Percentiles rank a stretch among this genome's conserved stretches.
These are phyloP conservation scores for Temnothorax longispinosus DNA, from an alignment of 1,140 invertebrate species.

Conservation along the genomic window DNA sequence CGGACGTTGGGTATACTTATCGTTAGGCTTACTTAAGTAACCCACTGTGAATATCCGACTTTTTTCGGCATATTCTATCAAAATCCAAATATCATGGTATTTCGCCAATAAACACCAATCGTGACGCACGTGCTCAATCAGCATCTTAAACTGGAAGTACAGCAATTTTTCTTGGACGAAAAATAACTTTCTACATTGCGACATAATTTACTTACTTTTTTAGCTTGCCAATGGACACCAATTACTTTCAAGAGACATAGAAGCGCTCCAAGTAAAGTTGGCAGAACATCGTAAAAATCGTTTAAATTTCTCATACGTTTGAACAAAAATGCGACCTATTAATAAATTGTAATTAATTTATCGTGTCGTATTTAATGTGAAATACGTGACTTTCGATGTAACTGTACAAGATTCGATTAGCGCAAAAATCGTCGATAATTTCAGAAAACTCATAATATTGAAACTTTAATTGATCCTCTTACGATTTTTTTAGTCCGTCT, in stretches of 20 bases:
- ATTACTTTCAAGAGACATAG: not conserved
- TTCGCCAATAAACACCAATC: not conserved
- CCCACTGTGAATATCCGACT: conserved; percentile 4
- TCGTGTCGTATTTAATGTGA: not conserved
- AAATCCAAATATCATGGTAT: not conserved
- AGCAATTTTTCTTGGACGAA: not conserved
- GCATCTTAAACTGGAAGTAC: not conserved
- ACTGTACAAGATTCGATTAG: not conserved
- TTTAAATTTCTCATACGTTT: not conserved
- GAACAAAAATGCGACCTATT: not conserved
- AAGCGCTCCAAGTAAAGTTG: not conserved
- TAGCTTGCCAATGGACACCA: not conserved
- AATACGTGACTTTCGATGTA: not conserved
- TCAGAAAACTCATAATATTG: not conserved
- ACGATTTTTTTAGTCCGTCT: not conserved
- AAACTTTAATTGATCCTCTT: not conserved
- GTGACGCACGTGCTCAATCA: conserved; percentile 18
- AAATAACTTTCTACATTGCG: not conserved
- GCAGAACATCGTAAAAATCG: conserved; percentile 1
- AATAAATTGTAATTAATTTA: not conserved
- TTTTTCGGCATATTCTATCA: not conserved
- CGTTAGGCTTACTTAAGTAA: conserved; percentile 19
- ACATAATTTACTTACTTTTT: not conserved
- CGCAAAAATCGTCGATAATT: not conserved
- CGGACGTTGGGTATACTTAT: not conserved